These are phyloP conservation scores for Lepetodrilus schrolli DNA, from an alignment of 2,888 invertebrate genomes.

Conservation along the genomic window DNA sequence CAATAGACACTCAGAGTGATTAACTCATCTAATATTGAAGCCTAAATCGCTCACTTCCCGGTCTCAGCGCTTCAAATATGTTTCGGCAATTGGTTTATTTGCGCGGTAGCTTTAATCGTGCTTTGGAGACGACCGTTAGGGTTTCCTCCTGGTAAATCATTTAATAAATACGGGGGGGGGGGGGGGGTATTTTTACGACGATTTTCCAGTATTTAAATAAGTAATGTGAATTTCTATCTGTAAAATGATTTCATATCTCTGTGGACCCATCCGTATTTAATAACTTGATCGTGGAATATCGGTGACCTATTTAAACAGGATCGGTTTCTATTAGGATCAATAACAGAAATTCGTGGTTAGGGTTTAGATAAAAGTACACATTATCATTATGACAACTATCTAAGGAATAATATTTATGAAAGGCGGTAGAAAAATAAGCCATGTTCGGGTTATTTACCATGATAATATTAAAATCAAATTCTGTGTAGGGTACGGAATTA, in stretches of 20 bases:
- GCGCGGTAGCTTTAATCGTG: conserved; percentile 18
- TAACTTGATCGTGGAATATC: neutral
- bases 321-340: neutral
- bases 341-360: neutral
- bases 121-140: conserved; percentile 6
- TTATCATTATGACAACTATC: neutral
- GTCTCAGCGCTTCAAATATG: conserved; percentile 26
- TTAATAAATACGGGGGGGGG: conserved; percentile 24
- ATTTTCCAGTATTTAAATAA: conserved; percentile 26
- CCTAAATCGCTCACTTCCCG: conserved; percentile 25
- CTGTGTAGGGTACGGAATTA: too few species aligned
- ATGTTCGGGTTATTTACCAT: neutral
- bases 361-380: neutral
- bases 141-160: conserved; percentile 1
- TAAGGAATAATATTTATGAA: too few species aligned
- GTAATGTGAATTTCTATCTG: conserved; percentile 19
- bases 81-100: conserved; percentile 27
- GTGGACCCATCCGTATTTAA: neutral
- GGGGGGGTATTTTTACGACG: conserved; percentile 2
- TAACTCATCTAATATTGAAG: conserved; percentile 32
- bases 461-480: too few species aligned
- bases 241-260: conserved; percentile 10
- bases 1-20: conserved; percentile 29
- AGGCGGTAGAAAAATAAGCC: too few species aligned
- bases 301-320: neutral